These are phyloP conservation scores for Lypha dubia DNA, from an alignment of 2,888 invertebrate species.

Conservation along the genomic window DNA sequence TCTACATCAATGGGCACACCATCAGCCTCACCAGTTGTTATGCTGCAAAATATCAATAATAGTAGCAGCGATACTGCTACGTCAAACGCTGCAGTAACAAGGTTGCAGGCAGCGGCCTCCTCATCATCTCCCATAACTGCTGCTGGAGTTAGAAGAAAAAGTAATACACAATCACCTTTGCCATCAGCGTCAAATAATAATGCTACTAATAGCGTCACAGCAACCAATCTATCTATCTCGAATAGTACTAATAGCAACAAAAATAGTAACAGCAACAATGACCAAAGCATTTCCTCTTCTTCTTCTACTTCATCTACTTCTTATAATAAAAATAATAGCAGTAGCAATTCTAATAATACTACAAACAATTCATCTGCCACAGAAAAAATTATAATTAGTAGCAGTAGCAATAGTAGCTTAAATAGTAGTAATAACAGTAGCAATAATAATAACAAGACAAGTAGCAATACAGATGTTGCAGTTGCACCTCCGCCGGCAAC, in stretches of 20 bases:
- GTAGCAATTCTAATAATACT: slow-evolving; percentile 75
- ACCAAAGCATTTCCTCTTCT: slow-evolving; percentile 71
- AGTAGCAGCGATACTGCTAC: slow-evolving; percentile 13
- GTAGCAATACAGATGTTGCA: slow-evolving; percentile 65
- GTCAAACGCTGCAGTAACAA: slow-evolving; percentile 53
- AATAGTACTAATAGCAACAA: slow-evolving; percentile 72
- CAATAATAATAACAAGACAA: slow-evolving; percentile 65
- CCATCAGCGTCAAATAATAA: slow-evolving; percentile 42
- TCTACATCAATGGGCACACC: slow-evolving; percentile 72
- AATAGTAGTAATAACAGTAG: slow-evolving; percentile 64
- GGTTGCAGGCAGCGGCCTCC: slow-evolving; percentile 68
- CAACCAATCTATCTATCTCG: slow-evolving; percentile 64
- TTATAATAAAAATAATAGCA: slow-evolving; percentile 53
- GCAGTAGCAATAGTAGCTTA: slow-evolving; percentile 71
- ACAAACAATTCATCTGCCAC: slow-evolving; percentile 75
- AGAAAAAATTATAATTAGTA: slow-evolving; percentile 70
- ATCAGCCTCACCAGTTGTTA: slow-evolving; percentile 77
- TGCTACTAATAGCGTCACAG: slow-evolving; percentile 54
- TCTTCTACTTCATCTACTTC: slow-evolving; percentile 52
- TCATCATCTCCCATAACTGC: slow-evolving; percentile 65
- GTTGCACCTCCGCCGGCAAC: slow-evolving; percentile 57
- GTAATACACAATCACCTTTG: slow-evolving; percentile 58
- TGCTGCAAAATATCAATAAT: slow-evolving; percentile 75
- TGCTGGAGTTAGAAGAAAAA: slow-evolving; percentile 41
- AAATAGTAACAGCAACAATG: slow-evolving; percentile 73